phyloP scores from a whole-genome alignment of 2,888 invertebrate genomes.

The Cantharis lateralis region DNA sequence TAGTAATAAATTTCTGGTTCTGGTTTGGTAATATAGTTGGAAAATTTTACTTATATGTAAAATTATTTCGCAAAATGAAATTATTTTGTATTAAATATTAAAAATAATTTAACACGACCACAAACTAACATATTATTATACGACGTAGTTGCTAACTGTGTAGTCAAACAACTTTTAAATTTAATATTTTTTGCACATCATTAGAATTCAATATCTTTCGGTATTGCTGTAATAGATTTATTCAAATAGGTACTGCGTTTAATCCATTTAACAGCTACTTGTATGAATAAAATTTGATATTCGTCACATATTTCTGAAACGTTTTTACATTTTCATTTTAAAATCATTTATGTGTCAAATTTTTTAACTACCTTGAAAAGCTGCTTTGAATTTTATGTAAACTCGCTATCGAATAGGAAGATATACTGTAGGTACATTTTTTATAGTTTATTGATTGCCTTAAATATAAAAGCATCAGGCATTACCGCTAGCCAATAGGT shows the following conservation, averaged over 20 bases:
- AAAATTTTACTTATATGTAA: not conserved
- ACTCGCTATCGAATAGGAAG: not conserved
- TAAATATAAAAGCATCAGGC: constrained; percentile 11
- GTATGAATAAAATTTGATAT: constrained; percentile 18
- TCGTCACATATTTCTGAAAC: constrained; percentile 14
- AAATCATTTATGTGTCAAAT: constrained; percentile 12
- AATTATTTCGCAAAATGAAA: not conserved
- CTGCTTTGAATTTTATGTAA: constrained; percentile 20
- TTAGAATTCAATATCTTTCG: not conserved
- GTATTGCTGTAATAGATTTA: not conserved
- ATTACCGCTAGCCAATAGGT: constrained; percentile 2
- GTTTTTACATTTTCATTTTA: constrained; percentile 8
- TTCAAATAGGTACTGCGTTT: constrained; percentile 7
- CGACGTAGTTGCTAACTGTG: too few relatives aligned
- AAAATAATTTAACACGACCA: not conserved
- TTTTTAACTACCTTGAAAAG: constrained; percentile 10
- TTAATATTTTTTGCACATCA: not conserved
- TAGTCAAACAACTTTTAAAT: not conserved
- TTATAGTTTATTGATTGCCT: constrained; percentile 19
- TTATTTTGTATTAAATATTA: not conserved
- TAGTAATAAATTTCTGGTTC: not conserved
- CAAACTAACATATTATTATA: too few relatives aligned
- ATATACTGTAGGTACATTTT: constrained; percentile 6
- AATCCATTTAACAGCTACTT: constrained; percentile 5
- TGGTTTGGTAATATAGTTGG: not conserved